Evolutionary conservation across 92 coral and sea anemone genomes (phyloP), one percentile per base, ranked within the genome.

Genomic region (Actinernus sp.): DNA sequence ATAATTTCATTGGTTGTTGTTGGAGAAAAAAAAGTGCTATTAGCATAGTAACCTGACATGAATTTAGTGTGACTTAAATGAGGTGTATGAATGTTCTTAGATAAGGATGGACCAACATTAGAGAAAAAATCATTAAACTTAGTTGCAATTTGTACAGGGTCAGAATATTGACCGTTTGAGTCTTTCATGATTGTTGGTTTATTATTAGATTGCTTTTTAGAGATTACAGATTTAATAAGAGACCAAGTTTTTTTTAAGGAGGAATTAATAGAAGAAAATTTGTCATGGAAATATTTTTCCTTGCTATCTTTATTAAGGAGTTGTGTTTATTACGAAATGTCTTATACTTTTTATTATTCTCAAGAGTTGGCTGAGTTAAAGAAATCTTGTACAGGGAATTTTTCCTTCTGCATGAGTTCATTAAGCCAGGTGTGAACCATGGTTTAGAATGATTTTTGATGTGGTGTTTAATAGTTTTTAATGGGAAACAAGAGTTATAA

Each of bases 211-310:
- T 67, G 55, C 25, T 24, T 65, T 53, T 36, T 59, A 32, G 65
- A 58, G 65, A 58, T 58, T 31, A 32, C 41, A 26, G 26, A 34
- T 55, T 55, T 61, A 31, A 61, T 25, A 8, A 61, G 19, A 37
- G 13, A 26, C 53, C 22, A 40, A 23, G 68, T 55, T 32, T 55
- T 30, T 32, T 43, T 61, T 34, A n/a, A n/a, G n/a, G n/a, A n/a
- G n/a, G n/a, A 61, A 25, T 32, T 65, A 18, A 49, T 36, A 49
- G 47, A 33, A 41, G 26, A n/a, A 18, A 68, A 43, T 39, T 54
- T 55, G 51, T 39, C 63, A 54, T 68, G 76, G 39, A 36, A 68
- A n/a, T n/a, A n/a, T n/a, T n/a, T n/a, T n/a, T n/a, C n/a, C n/a
- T n/a, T n/a, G n/a, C n/a, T n/a, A n/a, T n/a, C n/a, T n/a, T n/a